These are phyloP conservation scores for Platygyra sinensis DNA, from an alignment of 64 coral and sea anemone genomes.

Conservation along the genomic window DNA sequence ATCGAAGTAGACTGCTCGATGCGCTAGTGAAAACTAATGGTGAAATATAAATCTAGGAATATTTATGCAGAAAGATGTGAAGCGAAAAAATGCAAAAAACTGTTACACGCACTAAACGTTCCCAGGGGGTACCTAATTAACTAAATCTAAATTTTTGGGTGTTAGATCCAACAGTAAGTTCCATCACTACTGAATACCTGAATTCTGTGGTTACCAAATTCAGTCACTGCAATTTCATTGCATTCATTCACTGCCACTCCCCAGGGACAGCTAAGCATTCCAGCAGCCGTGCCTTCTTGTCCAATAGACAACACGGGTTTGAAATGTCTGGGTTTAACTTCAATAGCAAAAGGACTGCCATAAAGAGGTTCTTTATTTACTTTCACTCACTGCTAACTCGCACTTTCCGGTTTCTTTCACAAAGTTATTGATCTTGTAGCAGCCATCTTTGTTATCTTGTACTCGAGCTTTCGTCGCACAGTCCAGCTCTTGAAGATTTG, in stretches of 20 bases:
- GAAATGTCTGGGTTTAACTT: slow-evolving; percentile 20
- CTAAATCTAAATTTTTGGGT: too few relatives aligned
- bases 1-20: too few relatives aligned
- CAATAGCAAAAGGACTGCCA: slow-evolving; percentile 41
- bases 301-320: slow-evolving; percentile 47
- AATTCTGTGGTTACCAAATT: slow-evolving; percentile 24
- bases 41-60: too few relatives aligned
- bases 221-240: slow-evolving; percentile 42
- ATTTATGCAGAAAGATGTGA: too few relatives aligned
- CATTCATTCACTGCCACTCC: slow-evolving; percentile 30
- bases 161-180: too few relatives aligned
- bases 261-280: background rate
- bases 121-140: too few relatives aligned
- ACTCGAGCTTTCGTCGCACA: background rate
- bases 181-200: slow-evolving; percentile 47
- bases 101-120: too few relatives aligned
- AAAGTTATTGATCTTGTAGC: slow-evolving; percentile 39
- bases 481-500: background rate
- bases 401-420: slow-evolving; percentile 42
- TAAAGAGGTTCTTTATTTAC: slow-evolving; percentile 19
- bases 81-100: too few relatives aligned
- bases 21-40: too few relatives aligned
- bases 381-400: slow-evolving; percentile 23
- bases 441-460: slow-evolving; percentile 54
- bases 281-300: slow-evolving; percentile 3